Base-by-base conservation (phyloP, 1,140 invertebrate species). In the Lepidurus arcticus region DNA sequence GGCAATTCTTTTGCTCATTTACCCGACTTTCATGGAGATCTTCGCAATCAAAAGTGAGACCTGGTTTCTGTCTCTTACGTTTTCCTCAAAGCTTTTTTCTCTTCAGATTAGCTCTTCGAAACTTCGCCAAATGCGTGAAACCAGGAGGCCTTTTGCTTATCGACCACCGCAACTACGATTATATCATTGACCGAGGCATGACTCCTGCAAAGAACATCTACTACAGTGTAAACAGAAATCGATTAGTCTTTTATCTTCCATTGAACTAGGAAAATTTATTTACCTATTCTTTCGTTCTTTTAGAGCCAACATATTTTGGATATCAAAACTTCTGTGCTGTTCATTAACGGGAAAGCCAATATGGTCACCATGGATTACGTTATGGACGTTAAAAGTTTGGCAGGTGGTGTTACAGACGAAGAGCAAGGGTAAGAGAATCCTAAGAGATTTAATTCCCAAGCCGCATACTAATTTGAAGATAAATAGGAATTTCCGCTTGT, bases 1-100 rank as follows among this genome's bases (percentile, higher is more conserved):
- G 94, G 94, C 78, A 96, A 96, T 83, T 95, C 93, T 11, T 96
- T 95, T 85, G 92, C 94, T 74, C 94, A 95, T 85, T 88, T 96
- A 80, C 88, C 92, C 73, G 93, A 95, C 82, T 88, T 88, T 73
- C 90, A 86, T 81, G 92, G 92, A 1, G 91, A 94, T 85, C 92
- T 93, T 84, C 85, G 90, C 11, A 90, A 93, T 79, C 92, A 94
- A 85, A 92, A 88, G 87, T 91, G 88, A 85, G 87, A 76, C 43
- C 21, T n/a, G 13, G 53, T 53, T 73, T 21, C 1, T 6, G 34
- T 73, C 13, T 13, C 42, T 10, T 42, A 21, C 26, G 16, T 34
- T 21, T 74, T 78, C 5, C 6, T 9, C 11, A 24, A 26, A 76
- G 26, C 26, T 74, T 78, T 26, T 74, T 78, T 73, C 24, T 0